These are phyloP conservation scores for Xiphorhynchus elegans DNA, from an alignment of 2,113 vertebrate genomes.

Conservation along the genomic window DNA sequence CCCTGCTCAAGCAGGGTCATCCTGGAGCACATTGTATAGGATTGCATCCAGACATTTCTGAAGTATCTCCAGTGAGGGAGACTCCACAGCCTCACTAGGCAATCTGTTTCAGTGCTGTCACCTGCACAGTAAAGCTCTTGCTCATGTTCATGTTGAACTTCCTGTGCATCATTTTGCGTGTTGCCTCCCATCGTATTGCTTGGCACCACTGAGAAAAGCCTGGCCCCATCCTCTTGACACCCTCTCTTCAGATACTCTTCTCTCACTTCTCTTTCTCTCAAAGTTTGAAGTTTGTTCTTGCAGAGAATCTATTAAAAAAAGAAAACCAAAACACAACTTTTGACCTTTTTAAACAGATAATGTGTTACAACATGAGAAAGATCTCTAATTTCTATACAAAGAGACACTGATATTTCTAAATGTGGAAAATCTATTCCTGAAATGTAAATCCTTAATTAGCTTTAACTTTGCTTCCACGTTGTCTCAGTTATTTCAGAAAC, in stretches of 20 bases:
- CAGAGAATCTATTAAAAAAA: not conserved
- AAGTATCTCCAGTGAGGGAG: not conserved
- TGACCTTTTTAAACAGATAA: not conserved
- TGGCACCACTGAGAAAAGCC: too few relatives aligned
- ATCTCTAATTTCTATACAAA: not conserved
- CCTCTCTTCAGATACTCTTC: not conserved
- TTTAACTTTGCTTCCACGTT: not conserved
- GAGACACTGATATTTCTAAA: not conserved
- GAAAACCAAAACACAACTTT: not conserved
- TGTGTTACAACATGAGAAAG: not conserved
- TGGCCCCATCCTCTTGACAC: not conserved
- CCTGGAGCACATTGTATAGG: not conserved
- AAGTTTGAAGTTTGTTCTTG: not conserved
- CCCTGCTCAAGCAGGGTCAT: not conserved
- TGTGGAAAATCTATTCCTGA: not conserved
- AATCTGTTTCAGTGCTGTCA: not conserved
- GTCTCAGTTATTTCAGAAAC: not conserved
- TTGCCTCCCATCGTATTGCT: not conserved
- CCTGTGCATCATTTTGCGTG: not conserved
- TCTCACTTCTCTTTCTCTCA: not conserved
- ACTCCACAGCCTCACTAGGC: not conserved
- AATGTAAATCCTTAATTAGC: not conserved
- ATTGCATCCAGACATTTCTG: not conserved
- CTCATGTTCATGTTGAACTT: not conserved
- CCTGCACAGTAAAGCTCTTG: not conserved